Base-by-base conservation (phyloP, 2,113 vertebrate species). In the Epinephelus fuscoguttatus region DNA sequence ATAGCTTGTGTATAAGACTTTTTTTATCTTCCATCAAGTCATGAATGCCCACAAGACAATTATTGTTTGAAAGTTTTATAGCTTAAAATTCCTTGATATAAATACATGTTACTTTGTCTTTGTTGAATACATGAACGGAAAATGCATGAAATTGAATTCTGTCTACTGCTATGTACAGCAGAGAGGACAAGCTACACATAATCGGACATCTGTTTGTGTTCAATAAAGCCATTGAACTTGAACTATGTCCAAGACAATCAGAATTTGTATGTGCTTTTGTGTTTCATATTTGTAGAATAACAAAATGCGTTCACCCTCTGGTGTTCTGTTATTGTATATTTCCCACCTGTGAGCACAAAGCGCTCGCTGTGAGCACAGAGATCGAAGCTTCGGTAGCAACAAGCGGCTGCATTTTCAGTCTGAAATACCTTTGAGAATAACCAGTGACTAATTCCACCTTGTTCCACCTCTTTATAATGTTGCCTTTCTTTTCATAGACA, bases 401-500 rank as follows among this genome's bases (percentile, higher is more conserved):
- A 42, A 67, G 60, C 47, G 42, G 25, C 55, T 84, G 47, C 59
- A 33, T 60, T 73, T 70, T 73, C 37, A 74, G 45, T 60, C 50
- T 1, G 10, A 70, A 68, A 57, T 4, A 55, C n/a, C n/a, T 59
- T 55, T 72, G 52, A 53, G 50, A 68, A 66, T 8, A 61, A 27
- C 9, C 12, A 42, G 61, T 62, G 63, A 84, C 55, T 63, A 62
- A 66, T 67, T 56, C 21, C 61, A 8, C 30, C 19, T 71, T 19
- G 6, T 47, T 67, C 64, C 47, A 45, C 40, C 55, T 74, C n/a
- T 30, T 6, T 73, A 27, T 70, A 14, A 30, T 53, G 37, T 30
- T 42, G 67, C 49, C 19, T 63, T 67, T 79, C 69, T 62, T 68
- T 76, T 71, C 70, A 53, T 59, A 42, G 72, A 52, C 23, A 27